Evolutionary conservation across 2,888 invertebrate genomes (phyloP), one percentile per base, ranked within the genome.

Genomic region (Xanthorhoe spadicearia): DNA sequence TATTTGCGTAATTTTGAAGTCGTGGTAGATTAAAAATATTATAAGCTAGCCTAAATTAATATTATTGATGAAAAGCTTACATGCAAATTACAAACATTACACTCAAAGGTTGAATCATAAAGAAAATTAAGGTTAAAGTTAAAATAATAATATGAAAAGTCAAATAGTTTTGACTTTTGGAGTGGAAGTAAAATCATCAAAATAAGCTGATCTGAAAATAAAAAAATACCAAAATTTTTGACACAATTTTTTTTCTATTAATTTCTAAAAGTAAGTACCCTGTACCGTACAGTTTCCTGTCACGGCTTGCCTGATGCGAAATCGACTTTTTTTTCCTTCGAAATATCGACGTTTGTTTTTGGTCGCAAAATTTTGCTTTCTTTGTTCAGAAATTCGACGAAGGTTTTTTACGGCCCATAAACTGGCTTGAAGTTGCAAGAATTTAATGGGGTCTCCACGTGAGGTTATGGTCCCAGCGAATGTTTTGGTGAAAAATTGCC

Each of bases 291-390:
- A 50, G 57, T 64, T 58, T 76, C 73, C 73, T 76, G 57, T 75
- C 78, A 81, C 84, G 85, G 84, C 84, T 82, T 81, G 80, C 66
- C 74, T 74, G 70, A 79, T 28, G 59, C 59, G 76, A 75, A 74
- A 77, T 71, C 73, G 71, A 71, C 70, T 74, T 78, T 77, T 23
- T n/a, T 80, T 79, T 74, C 46, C 61, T 18, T 54, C 50, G 46
- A 64, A 68, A 61, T 67, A 64, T 68, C 53, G 54, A 43, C 62
- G 60, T 74, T 72, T 72, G 68, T 71, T 74, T 72, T 71, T 66
- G 62, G 72, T 66, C 64, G 65, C 66, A 57, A 69, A 63, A 63
- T 57, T 72, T 74, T 65, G 57, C 61, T 68, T 73, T 69, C 72
- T 71, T 74, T 68, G 69, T 70, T 19, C 61, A 55, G 65, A 64